These are phyloP conservation scores for Thripadectes ignobilis DNA, from an alignment of 2,797 vertebrate species.

Conservation along the genomic window DNA sequence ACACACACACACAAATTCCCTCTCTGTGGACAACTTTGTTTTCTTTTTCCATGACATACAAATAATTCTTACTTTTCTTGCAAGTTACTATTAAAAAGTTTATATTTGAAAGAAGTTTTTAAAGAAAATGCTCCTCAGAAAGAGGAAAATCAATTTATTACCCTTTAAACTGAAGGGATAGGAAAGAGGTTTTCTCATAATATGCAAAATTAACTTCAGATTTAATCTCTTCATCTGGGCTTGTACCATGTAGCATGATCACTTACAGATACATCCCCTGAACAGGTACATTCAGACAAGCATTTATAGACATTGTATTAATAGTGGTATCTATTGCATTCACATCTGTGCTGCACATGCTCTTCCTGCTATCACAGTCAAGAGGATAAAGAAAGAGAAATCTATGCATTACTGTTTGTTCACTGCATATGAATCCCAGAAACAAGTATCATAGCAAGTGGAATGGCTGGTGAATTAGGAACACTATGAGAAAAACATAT, in stretches of 20 bases:
- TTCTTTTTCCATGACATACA: background rate
- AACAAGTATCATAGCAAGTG: background rate
- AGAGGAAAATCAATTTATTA: background rate
- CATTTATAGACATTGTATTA: background rate
- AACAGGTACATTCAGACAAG: background rate
- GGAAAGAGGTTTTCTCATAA: background rate
- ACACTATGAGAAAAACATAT: background rate
- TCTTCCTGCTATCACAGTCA: background rate
- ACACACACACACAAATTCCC: background rate
- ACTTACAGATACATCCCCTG: background rate
- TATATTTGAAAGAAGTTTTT: background rate
- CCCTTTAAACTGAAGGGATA: background rate
- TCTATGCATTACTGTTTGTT: background rate
- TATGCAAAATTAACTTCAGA: background rate
- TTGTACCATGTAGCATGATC: background rate
- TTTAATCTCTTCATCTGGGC: background rate
- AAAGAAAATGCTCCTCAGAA: background rate
- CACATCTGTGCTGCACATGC: background rate
- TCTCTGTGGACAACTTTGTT: background rate
- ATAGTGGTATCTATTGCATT: background rate
- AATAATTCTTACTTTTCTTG: background rate
- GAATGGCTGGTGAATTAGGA: background rate
- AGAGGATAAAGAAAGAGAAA: background rate
- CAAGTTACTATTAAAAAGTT: background rate
- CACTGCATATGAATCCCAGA: background rate